phyloP scores from a whole-genome alignment of 2,797 vertebrate species.

The Loriculus beryllinus region DNA sequence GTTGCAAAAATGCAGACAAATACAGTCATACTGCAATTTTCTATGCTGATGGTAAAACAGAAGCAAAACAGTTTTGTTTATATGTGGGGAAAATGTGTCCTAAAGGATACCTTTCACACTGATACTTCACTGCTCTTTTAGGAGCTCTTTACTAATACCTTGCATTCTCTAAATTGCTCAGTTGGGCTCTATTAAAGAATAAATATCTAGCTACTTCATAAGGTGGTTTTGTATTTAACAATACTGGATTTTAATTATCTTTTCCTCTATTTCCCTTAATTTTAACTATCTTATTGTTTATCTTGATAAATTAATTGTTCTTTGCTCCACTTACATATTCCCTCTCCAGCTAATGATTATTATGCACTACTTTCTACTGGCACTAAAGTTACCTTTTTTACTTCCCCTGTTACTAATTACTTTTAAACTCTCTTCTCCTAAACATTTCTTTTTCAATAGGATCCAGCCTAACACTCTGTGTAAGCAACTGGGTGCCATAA shows the following conservation, averaged over 20 bases:
- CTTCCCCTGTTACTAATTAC: conserved; percentile 20
- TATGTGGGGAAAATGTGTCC: neutral
- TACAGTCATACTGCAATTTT: neutral
- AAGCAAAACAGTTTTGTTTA: conserved; percentile 40
- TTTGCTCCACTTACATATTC: neutral
- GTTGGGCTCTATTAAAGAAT: conserved; percentile 6
- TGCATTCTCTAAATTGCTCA: neutral
- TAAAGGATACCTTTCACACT: neutral
- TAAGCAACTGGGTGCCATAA: neutral
- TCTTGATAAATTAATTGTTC: conserved; percentile 47
- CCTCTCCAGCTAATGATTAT: conserved; percentile 11
- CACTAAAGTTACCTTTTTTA: neutral
- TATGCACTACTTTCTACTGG: neutral
- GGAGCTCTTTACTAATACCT: conserved; percentile 1
- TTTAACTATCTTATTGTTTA: conserved; percentile 46
- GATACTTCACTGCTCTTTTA: conserved; percentile 3
- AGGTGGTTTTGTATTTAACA: neutral
- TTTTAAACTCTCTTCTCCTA: conserved; percentile 31
- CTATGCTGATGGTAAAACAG: neutral
- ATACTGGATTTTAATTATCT: conserved; percentile 43
- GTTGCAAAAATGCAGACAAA: neutral
- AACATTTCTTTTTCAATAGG: neutral
- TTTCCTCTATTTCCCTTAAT: conserved; percentile 3
- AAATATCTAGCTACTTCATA: neutral
- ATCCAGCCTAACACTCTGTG: neutral